Percentiles rank a stretch among this genome's conserved stretches.
Conservation (phyloP, 2,888 invertebrate genomes). For the Hemistola chrysoprasaria region DNA sequence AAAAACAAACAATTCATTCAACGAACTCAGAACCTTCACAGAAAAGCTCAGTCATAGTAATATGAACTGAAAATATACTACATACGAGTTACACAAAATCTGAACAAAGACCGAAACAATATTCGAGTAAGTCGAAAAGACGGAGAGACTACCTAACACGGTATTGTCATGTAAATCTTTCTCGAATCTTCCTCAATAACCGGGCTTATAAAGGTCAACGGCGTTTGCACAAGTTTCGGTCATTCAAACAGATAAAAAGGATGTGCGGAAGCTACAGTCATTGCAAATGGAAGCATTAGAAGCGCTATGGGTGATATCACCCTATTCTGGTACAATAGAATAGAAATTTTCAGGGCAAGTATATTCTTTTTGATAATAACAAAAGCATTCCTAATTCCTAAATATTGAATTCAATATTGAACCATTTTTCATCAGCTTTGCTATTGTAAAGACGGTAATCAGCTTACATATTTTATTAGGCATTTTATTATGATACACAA, state of each 20-base stretch:
- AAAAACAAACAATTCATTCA: too few relatives aligned
- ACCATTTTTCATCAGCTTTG: too few relatives aligned
- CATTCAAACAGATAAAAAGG: conserved; percentile 40
- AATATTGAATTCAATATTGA: too few relatives aligned
- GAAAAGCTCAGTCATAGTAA: conserved; percentile 7
- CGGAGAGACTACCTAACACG: conserved; percentile 21
- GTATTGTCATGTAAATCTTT: conserved; percentile 44
- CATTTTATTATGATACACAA: too few relatives aligned
- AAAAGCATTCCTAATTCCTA: too few relatives aligned
- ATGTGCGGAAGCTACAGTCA: conserved; percentile 38
- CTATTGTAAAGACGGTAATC: too few relatives aligned
- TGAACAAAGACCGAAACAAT: conserved; percentile 13
- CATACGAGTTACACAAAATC: conserved; percentile 13
- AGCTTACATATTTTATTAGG: too few relatives aligned
- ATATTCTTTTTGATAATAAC: too few relatives aligned
- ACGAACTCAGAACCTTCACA: too few relatives aligned
- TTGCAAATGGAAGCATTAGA: conserved; percentile 40
- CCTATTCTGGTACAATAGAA: too few relatives aligned
- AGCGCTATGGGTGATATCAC: too few relatives aligned
- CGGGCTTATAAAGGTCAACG: conserved; percentile 45
- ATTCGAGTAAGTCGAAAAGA: conserved; percentile 3
- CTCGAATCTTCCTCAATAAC: conserved; percentile 36
- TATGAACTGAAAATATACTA: conserved; percentile 13
- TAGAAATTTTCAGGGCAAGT: too few relatives aligned
- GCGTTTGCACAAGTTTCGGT: conserved; percentile 38